Conservation (phyloP, 2,888 invertebrate species). For the Drosophila borborema region DNA sequence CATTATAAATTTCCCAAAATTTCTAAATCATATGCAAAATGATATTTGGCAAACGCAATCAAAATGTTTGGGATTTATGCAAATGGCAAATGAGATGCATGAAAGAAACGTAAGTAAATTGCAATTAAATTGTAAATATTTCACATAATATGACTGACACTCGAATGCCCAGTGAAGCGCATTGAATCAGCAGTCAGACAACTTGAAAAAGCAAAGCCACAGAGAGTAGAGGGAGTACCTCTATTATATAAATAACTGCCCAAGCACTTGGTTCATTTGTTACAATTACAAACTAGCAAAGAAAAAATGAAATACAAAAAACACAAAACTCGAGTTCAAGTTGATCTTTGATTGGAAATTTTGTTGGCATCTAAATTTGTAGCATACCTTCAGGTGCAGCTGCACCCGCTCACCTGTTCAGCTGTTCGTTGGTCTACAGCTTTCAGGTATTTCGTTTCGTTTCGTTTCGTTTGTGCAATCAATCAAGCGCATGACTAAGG, state of each 20-base stretch:
- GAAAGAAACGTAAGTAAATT: constrained; percentile 53
- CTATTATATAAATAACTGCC: constrained; percentile 13
- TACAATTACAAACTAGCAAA: constrained; percentile 54
- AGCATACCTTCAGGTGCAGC: constrained; percentile 30
- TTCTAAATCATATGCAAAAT: constrained; percentile 52
- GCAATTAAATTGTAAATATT: constrained; percentile 50
- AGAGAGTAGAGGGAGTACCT: neutral
- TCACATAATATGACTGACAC: constrained; percentile 11
- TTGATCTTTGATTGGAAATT: constrained; percentile 54
- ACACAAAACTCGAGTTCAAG: constrained; percentile 22
- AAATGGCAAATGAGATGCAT: constrained; percentile 42
- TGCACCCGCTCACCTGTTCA: neutral
- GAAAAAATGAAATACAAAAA: neutral
- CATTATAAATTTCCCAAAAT: constrained; percentile 31
- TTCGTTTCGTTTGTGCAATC: constrained; percentile 69
- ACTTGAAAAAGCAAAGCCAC: constrained; percentile 52
- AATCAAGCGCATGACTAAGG: constrained; percentile 70
- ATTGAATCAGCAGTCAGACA: constrained; percentile 53
- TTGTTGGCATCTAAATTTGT: constrained; percentile 52
- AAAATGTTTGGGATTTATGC: constrained; percentile 56
- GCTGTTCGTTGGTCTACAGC: neutral
- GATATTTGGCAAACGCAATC: constrained; percentile 22
- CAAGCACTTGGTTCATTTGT: constrained; percentile 61
- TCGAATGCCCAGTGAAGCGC: constrained; percentile 37
- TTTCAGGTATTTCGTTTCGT: constrained; percentile 53